A percentile compares a stretch with the other conserved stretches of the same genome.
Conservation (phyloP, 2,888 invertebrate genomes). For the Entomobrya multifasciata region DNA sequence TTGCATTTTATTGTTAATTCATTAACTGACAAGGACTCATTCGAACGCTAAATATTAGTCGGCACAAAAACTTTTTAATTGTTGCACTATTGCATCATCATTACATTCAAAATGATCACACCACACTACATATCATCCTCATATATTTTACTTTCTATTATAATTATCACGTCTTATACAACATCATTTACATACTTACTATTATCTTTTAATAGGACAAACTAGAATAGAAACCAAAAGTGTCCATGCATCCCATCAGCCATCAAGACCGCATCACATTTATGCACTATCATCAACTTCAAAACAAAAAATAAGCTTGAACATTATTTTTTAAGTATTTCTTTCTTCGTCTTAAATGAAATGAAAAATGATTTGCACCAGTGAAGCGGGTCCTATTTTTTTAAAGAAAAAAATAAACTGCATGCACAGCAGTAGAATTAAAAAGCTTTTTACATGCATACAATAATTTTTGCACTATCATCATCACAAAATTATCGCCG, state of each 20-base stretch:
- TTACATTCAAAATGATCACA: too few species aligned
- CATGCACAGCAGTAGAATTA: background rate
- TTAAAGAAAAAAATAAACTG: background rate
- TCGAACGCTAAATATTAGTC: too few species aligned
- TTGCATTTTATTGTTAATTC: too few species aligned
- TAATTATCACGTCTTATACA: background rate
- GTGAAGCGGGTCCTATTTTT: conserved; percentile 24
- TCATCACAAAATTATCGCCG: conserved; percentile 36
- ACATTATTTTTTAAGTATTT: conserved; percentile 18
- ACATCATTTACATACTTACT: background rate
- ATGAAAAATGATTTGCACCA: conserved; percentile 51
- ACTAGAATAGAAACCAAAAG: conserved; percentile 7
- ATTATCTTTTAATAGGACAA: background rate
- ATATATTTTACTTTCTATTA: background rate
- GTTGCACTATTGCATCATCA: conserved; percentile 14
- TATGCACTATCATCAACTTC: conserved; percentile 1
- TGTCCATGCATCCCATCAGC: background rate
- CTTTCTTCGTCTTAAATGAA: conserved; percentile 50
- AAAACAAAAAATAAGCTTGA: conserved; percentile 14
- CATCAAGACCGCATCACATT: too few species aligned
- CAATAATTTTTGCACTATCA: conserved; percentile 16
- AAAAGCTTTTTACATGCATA: background rate
- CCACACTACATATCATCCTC: background rate
- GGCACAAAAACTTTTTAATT: background rate
- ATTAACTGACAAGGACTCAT: too few species aligned